Evolutionary conservation across 2,113 vertebrate genomes (phyloP).

Genomic region (Pseudopodoces humilis): DNA sequence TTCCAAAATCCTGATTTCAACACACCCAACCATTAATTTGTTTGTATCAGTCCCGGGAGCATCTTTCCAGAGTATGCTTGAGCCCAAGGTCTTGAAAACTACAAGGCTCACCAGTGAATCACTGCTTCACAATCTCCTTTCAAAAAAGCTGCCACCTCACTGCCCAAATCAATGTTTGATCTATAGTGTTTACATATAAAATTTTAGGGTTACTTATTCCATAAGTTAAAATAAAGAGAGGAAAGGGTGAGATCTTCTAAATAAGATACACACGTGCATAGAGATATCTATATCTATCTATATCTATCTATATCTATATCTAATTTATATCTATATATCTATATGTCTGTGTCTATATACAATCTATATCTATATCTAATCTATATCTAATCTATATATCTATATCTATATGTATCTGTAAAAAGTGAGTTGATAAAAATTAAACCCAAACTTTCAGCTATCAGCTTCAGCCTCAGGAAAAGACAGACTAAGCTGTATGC

Average conservation of each 20-base stretch:
- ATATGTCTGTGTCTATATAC: neutral
- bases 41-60: neutral
- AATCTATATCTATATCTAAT: neutral
- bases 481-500: neutral
- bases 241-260: neutral
- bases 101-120: neutral
- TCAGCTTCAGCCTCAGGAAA: neutral
- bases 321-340: no score
- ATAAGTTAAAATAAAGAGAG: neutral
- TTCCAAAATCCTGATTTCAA: neutral
- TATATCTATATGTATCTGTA: neutral
- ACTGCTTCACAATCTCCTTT: neutral
- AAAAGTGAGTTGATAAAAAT: neutral
- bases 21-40: neutral
- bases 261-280: neutral
- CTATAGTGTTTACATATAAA: neutral
- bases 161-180: neutral
- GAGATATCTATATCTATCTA: neutral
- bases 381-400: neutral
- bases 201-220: neutral
- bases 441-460: neutral
- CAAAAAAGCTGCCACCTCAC: neutral
- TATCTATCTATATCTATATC: neutral
- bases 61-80: neutral
- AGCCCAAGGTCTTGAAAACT: neutral